Conservation (phyloP, 2,113 vertebrate genomes). For the Felis chaus region DNA sequence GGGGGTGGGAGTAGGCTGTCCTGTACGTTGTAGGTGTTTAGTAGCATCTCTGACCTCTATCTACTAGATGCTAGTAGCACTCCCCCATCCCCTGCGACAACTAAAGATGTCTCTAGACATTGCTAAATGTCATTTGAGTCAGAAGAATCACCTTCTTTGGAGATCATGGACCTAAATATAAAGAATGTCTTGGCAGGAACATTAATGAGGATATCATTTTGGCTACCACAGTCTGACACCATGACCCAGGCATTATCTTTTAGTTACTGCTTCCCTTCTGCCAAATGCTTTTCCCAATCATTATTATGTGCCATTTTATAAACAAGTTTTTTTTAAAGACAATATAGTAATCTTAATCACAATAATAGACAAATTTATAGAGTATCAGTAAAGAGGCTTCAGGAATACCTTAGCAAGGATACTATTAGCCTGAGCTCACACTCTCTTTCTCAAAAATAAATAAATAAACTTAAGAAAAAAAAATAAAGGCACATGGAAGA, state of each 20-base stretch:
- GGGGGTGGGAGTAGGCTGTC: neutral
- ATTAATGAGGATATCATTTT: neutral
- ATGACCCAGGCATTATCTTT: neutral
- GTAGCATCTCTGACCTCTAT: neutral
- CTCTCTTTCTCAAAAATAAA: too few species aligned
- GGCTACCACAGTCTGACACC: neutral
- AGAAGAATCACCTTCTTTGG: neutral
- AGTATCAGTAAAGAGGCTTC: neutral
- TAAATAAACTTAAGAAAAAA: too few species aligned
- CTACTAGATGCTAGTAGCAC: neutral
- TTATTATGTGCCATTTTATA: neutral
- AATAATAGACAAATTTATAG: neutral
- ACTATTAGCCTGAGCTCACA: neutral
- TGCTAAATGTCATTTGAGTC: neutral
- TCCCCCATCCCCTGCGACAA: neutral
- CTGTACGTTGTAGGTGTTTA: neutral
- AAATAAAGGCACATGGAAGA: neutral
- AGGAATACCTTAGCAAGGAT: neutral
- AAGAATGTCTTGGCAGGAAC: neutral
- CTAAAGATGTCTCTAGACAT: neutral
- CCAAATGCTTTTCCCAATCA: neutral
- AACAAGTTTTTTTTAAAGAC: neutral
- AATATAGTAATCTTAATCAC: neutral
- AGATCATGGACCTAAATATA: neutral
- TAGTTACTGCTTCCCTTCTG: neutral